phyloP scores from a whole-genome alignment of 2,113 vertebrate species.

The Propithecus coquereli region DNA sequence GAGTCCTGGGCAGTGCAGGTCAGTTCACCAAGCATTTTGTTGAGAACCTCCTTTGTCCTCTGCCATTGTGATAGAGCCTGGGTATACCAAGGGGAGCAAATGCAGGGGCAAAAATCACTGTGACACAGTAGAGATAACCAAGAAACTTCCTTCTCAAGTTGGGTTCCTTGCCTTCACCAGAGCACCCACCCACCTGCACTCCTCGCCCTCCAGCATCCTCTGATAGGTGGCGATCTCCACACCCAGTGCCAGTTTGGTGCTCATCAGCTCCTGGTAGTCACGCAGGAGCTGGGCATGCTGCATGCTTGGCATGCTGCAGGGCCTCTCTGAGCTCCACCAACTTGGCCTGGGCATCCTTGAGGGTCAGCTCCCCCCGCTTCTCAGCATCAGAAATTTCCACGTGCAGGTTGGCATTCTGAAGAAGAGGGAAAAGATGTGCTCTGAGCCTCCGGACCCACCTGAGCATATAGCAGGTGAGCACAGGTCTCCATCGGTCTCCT shows the following conservation, averaged over 20 bases:
- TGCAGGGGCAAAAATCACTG: not conserved
- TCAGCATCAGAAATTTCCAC: conserved; percentile 84
- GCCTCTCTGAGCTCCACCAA: conserved; percentile 72
- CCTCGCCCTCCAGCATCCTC: conserved; percentile 83
- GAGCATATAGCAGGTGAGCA: not conserved
- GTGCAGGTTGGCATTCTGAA: conserved; percentile 86
- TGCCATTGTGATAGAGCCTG: not conserved
- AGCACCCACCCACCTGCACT: conserved; percentile 55
- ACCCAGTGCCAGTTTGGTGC: conserved; percentile 73
- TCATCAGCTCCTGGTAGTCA: conserved; percentile 80
- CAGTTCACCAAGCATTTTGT: not conserved
- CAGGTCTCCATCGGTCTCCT: not conserved
- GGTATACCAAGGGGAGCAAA: not conserved
- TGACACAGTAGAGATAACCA: not conserved
- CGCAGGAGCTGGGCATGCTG: conserved; percentile 73
- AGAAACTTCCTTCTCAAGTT: not conserved
- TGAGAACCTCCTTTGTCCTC: not conserved
- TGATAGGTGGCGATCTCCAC: conserved; percentile 82
- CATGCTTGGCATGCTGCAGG: conserved; percentile 75
- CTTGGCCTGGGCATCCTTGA: conserved; percentile 73
- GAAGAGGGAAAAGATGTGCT: fast-evolving
- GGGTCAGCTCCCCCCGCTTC: conserved; percentile 72
- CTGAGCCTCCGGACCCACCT: not conserved
- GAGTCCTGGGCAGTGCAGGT: not conserved
- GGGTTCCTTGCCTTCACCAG: not conserved